Percentiles rank a stretch among this genome's conserved stretches.
Evolutionary conservation across 2,888 invertebrate species (phyloP).

Genomic region (Stenodera caucasica): DNA sequence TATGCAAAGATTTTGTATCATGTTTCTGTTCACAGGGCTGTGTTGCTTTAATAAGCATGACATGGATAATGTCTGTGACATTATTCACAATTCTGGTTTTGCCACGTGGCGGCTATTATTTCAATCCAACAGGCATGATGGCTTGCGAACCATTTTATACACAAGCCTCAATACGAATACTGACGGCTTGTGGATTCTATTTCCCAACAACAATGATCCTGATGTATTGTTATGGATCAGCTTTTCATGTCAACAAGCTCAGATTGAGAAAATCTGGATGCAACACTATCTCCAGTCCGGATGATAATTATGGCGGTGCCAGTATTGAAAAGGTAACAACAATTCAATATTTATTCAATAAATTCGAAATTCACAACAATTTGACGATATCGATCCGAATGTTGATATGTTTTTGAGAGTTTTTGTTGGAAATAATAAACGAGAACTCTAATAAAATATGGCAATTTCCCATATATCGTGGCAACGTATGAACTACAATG

Average conservation of each 20-base stretch:
- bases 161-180: constrained; percentile 70
- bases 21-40: constrained; percentile 68
- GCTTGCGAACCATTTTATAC: constrained; percentile 88
- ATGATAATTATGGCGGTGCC: constrained; percentile 53
- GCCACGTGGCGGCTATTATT: constrained; percentile 84
- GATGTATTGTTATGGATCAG: constrained; percentile 90
- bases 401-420: neutral
- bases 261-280: constrained; percentile 62
- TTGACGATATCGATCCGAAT: no score
- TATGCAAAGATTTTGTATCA: neutral
- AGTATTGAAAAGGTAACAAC: constrained; percentile 59
- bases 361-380: no score
- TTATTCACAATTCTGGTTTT: constrained; percentile 81
- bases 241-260: constrained; percentile 84
- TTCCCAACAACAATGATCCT: constrained; percentile 90
- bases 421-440: neutral
- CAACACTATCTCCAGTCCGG: constrained; percentile 54
- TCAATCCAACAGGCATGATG: constrained; percentile 81
- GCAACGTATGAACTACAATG: neutral
- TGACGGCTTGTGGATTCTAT: constrained; percentile 85
- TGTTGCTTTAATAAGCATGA: constrained; percentile 66
- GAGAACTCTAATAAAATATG: neutral
- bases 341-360: no score
- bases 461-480: neutral
- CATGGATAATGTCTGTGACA: constrained; percentile 83